These are phyloP conservation scores for Steinernema scapterisci DNA, from an alignment of 2,888 invertebrate species.

Conservation along the genomic window DNA sequence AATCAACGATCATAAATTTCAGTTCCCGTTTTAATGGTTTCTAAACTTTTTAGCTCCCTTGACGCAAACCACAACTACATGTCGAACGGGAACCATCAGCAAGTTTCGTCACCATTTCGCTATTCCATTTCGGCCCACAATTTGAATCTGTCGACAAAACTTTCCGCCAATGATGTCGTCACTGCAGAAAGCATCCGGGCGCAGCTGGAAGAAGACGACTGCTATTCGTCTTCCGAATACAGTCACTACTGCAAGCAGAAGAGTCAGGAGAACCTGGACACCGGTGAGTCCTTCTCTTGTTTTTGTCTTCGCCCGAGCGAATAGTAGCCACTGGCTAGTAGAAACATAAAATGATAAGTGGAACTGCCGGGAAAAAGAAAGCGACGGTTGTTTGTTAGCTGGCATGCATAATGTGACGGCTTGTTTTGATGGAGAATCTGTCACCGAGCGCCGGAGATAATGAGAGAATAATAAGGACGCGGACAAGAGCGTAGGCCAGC, in stretches of 20 bases:
- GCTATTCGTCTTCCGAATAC: slow-evolving; percentile 47
- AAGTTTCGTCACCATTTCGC: slow-evolving; percentile 4
- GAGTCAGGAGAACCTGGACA: slow-evolving; percentile 15
- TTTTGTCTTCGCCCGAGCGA: background rate
- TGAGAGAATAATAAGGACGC: background rate
- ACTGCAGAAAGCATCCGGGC: slow-evolving; percentile 20
- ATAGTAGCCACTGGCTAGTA: background rate
- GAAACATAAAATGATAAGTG: slow-evolving; percentile 9
- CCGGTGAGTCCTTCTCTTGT: background rate
- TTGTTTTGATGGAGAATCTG: slow-evolving; percentile 19
- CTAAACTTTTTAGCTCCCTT: background rate
- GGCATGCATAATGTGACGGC: background rate
- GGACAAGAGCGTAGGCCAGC: background rate
- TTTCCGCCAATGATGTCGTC: slow-evolving; percentile 9
- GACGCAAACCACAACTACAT: slow-evolving; percentile 31
- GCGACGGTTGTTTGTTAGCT: background rate
- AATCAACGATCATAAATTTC: too few relatives aligned
- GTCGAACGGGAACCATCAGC: slow-evolving; percentile 6
- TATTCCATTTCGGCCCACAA: slow-evolving; percentile 28
- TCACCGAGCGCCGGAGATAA: background rate
- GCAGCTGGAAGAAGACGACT: slow-evolving; percentile 35
- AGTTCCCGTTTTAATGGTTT: too few relatives aligned
- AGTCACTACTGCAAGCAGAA: slow-evolving; percentile 36
- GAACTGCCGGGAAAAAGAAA: background rate
- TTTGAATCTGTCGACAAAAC: slow-evolving; percentile 17